These are phyloP conservation scores for Myanophis thanlyinensis DNA, from an alignment of 2,113 vertebrate species.

Conservation along the genomic window DNA sequence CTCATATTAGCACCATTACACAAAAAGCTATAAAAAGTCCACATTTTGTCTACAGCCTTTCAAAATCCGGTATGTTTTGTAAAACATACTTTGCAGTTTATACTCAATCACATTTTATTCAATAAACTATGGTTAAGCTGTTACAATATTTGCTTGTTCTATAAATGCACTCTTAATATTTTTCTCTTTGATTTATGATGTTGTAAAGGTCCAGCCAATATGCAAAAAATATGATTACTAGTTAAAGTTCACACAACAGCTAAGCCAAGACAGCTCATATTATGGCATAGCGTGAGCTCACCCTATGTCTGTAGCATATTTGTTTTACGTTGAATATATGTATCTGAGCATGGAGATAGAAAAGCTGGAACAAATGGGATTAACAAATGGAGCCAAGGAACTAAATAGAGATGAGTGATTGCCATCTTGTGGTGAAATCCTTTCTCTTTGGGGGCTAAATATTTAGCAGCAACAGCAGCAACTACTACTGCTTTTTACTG, in stretches of 20 bases:
- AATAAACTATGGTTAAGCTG: neutral
- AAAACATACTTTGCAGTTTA: neutral
- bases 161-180: neutral
- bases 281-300: neutral
- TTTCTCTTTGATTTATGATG: neutral
- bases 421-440: conserved; percentile 19
- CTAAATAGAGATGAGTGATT: neutral
- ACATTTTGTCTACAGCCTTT: neutral
- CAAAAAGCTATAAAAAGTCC: neutral
- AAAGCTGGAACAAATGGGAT: neutral
- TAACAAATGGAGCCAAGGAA: neutral
- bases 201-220: neutral
- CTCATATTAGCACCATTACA: neutral
- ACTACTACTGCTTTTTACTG: neutral
- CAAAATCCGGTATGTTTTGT: neutral
- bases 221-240: neutral
- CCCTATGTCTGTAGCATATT: neutral
- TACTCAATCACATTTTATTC: neutral
- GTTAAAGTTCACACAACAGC: neutral
- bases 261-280: neutral
- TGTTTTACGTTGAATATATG: neutral
- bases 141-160: neutral
- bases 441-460: neutral
- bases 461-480: neutral
- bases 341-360: neutral